These are phyloP conservation scores for Metridium senile DNA, from an alignment of 92 coral and sea anemone genomes.

Conservation along the genomic window DNA sequence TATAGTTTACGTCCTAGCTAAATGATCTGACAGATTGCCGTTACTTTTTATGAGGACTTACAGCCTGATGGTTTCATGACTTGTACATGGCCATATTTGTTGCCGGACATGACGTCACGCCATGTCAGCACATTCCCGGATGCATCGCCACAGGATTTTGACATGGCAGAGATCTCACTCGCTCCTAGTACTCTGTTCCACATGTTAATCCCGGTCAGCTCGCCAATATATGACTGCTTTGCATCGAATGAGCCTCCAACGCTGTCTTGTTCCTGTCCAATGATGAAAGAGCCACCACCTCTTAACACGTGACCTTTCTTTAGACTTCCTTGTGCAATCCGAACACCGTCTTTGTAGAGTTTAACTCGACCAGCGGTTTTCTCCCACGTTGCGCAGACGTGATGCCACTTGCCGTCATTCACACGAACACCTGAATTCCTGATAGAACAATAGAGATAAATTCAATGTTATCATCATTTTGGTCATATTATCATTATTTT, in stretches of 20 bases:
- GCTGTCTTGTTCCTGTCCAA: constrained; percentile 51
- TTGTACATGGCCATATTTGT: constrained; percentile 8
- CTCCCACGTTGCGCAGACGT: constrained; percentile 50
- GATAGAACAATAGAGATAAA: background rate
- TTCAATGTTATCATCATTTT: too few species aligned
- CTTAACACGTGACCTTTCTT: constrained; percentile 30
- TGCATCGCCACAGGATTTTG: constrained; percentile 7
- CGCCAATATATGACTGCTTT: constrained; percentile 26
- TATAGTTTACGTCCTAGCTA: background rate
- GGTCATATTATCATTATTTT: too few species aligned
- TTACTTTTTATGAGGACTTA: background rate
- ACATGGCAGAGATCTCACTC: constrained; percentile 30
- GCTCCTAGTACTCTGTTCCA: constrained; percentile 41
- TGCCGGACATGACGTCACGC: constrained; percentile 28
- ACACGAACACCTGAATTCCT: constrained; percentile 12
- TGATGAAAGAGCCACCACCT: constrained; percentile 27
- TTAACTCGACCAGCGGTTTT: constrained; percentile 36
- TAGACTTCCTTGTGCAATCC: constrained; percentile 1
- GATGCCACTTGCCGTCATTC: constrained; percentile 58
- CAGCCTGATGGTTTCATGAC: constrained; percentile 22
- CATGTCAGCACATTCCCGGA: constrained; percentile 31
- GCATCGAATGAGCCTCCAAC: constrained; percentile 16
- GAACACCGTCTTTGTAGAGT: constrained; percentile 42
- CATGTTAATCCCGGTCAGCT: constrained; percentile 39
- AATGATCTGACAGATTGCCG: background rate